phyloP scores from a whole-genome alignment of 2,888 invertebrate genomes.

The Zygothrica quintamaculata region DNA sequence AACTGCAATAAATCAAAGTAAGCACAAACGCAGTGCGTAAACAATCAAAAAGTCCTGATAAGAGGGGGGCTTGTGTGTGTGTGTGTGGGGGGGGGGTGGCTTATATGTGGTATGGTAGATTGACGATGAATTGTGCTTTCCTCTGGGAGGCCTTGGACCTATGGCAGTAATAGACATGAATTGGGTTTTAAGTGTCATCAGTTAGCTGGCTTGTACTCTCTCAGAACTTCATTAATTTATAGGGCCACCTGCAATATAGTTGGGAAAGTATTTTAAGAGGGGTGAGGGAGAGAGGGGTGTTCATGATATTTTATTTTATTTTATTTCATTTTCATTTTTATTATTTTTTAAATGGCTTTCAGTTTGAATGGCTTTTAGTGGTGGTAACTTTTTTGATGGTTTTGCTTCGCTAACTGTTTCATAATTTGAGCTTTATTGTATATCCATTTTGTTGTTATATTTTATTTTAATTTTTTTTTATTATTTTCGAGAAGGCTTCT shows the following conservation, averaged over 20 bases:
- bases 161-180: slow-evolving; percentile 20
- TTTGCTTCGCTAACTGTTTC: not conserved
- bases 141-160: slow-evolving; percentile 5
- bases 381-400: not conserved
- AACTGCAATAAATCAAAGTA: slow-evolving; percentile 71
- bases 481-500: not conserved
- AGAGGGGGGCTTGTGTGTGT: slow-evolving; percentile 11
- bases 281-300: no score
- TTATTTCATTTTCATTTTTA: no score
- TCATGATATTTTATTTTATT: not conserved
- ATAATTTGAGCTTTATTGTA: not conserved
- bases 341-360: slow-evolving; percentile 3
- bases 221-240: slow-evolving; percentile 23
- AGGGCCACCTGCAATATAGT: not conserved
- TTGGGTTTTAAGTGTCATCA: slow-evolving; percentile 28
- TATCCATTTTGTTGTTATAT: not conserved
- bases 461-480: no score
- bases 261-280: not conserved
- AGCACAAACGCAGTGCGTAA: slow-evolving; percentile 50
- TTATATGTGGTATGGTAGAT: not conserved
- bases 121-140: slow-evolving; percentile 35
- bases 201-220: slow-evolving; percentile 12
- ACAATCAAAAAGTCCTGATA: slow-evolving; percentile 51
- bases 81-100: not conserved
- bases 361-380: slow-evolving; percentile 1